These are phyloP conservation scores for Caranx ignobilis DNA, from an alignment of 2,113 vertebrate genomes.

Conservation along the genomic window DNA sequence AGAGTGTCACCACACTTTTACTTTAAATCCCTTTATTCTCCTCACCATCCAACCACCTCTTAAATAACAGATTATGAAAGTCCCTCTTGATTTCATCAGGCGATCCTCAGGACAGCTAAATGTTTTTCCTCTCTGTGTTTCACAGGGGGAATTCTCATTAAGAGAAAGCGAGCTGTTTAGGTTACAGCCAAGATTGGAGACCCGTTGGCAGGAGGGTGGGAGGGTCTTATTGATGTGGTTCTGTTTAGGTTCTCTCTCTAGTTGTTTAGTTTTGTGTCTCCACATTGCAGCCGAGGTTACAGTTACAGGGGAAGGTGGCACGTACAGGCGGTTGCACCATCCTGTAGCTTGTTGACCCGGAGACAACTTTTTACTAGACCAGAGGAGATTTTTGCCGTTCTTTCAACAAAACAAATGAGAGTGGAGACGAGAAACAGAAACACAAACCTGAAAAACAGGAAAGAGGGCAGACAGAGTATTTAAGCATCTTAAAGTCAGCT, in stretches of 20 bases:
- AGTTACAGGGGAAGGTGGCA: constrained; percentile 26
- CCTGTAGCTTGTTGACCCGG: constrained; percentile 10
- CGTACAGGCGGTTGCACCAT: constrained; percentile 27
- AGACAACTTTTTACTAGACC: constrained; percentile 45
- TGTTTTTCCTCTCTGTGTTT: constrained; percentile 18
- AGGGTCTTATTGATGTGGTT: constrained; percentile 8
- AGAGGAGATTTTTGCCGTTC: constrained; percentile 24
- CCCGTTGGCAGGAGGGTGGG: constrained; percentile 1
- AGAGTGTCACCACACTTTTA: not conserved
- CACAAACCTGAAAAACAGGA: constrained; percentile 53
- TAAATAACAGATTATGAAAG: constrained; percentile 34
- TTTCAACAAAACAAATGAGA: constrained; percentile 37
- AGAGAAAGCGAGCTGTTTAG: constrained; percentile 12
- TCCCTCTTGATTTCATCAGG: constrained; percentile 11
- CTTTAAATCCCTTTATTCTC: constrained; percentile 3
- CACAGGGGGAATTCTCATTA: constrained; percentile 14
- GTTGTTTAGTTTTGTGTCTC: constrained; percentile 38
- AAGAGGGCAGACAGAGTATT: constrained; percentile 49
- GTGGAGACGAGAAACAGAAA: constrained; percentile 39
- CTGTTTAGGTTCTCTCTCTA: constrained; percentile 45
- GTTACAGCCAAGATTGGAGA: not conserved
- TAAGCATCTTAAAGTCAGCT: constrained; percentile 36
- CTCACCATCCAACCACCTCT: not conserved
- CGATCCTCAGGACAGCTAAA: constrained; percentile 7
- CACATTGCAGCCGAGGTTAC: constrained; percentile 13